phyloP scores from a whole-genome alignment of 2,888 invertebrate genomes.

The Pandemis cinnamomeana region DNA sequence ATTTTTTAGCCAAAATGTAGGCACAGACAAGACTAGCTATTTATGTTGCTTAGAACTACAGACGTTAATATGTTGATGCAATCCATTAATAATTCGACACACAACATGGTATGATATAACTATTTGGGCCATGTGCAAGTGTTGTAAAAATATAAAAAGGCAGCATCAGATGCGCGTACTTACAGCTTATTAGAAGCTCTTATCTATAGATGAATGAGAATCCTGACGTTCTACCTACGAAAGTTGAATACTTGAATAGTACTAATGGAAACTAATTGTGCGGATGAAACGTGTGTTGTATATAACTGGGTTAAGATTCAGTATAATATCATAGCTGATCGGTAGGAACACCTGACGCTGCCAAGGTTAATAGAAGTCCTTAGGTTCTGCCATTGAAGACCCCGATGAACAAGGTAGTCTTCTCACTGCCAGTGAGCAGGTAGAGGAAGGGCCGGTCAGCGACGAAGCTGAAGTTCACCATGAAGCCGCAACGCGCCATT shows the following conservation, averaged over 20 bases:
- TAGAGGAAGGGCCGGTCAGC: constrained; percentile 78
- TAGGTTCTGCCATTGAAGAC: constrained; percentile 55
- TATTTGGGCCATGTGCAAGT: not conserved
- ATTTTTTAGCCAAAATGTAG: not conserved
- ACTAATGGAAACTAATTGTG: no score
- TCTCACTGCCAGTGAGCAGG: constrained; percentile 57
- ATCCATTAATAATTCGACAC: not conserved
- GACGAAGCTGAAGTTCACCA: constrained; percentile 58
- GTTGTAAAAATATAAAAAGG: not conserved
- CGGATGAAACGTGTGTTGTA: not conserved
- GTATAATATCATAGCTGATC: not conserved
- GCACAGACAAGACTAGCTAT: not conserved
- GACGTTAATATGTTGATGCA: not conserved
- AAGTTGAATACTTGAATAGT: no score
- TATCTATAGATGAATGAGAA: no score
- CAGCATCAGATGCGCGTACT: not conserved
- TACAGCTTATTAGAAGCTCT: no score
- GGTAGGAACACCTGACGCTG: not conserved
- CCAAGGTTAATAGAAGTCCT: constrained; percentile 1
- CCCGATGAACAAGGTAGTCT: constrained; percentile 65
- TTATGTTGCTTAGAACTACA: not conserved
- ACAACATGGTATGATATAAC: not conserved
- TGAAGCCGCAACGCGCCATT: constrained; percentile 70
- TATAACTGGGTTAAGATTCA: not conserved
- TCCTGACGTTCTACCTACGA: no score